Conservation (phyloP, 2,888 invertebrate genomes). For the Chironomus tentans region DNA sequence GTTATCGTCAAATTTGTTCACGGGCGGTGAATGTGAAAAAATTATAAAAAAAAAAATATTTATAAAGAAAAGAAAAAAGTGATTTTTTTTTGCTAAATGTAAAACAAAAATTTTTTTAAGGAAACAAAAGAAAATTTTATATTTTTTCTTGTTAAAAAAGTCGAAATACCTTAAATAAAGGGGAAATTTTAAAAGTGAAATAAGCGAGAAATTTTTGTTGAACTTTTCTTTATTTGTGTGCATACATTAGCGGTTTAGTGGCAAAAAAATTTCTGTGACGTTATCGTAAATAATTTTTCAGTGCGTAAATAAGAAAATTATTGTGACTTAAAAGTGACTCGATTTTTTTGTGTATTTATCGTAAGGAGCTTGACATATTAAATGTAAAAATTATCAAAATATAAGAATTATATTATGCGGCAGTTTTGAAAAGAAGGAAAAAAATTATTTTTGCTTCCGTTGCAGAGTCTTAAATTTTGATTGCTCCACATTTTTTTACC, state of each 20-base stretch:
- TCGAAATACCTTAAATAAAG: neutral
- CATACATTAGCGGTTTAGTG: too few relatives aligned
- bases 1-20: neutral
- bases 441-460: neutral
- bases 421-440: neutral
- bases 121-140: neutral
- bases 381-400: too few relatives aligned
- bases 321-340: too few relatives aligned
- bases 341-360: too few relatives aligned
- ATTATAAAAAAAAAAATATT: neutral
- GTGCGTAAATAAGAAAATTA: too few relatives aligned
- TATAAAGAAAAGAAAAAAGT: neutral
- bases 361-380: too few relatives aligned
- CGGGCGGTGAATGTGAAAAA: slow-evolving; percentile 3
- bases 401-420: too few relatives aligned
- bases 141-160: neutral
- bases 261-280: too few relatives aligned
- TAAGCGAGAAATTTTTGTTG: too few relatives aligned
- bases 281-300: too few relatives aligned
- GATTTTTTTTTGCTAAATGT: neutral
- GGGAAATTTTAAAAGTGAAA: neutral
- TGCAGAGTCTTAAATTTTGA: slow-evolving; percentile 15
- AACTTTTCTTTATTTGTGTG: too few relatives aligned
- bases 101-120: neutral
- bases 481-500: neutral